These are phyloP conservation scores for Nomada lathburiana DNA, from an alignment of 2,888 invertebrate species.

Conservation along the genomic window DNA sequence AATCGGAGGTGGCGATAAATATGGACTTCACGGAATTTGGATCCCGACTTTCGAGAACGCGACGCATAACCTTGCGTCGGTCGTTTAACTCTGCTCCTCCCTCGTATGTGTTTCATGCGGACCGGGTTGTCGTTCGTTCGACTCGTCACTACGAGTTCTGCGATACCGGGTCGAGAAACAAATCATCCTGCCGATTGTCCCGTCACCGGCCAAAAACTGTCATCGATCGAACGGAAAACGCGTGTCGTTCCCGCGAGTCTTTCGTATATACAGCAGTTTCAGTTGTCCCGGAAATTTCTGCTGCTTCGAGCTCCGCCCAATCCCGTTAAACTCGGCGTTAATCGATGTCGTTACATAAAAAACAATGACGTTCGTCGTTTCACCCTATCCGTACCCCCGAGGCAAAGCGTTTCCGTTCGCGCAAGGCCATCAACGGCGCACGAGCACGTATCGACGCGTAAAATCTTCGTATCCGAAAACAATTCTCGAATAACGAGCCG, in stretches of 20 bases:
- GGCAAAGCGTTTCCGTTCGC: slow-evolving; percentile 18
- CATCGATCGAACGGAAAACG: slow-evolving; percentile 24
- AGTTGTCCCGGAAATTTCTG: slow-evolving; percentile 48
- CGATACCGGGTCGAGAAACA: slow-evolving; percentile 19
- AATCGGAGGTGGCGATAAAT: too few relatives aligned
- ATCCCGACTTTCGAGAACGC: too few relatives aligned
- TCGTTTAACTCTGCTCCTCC: too few relatives aligned
- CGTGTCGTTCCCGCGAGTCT: not conserved
- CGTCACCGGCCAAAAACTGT: not conserved
- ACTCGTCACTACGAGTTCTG: not conserved
- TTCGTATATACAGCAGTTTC: slow-evolving; percentile 7
- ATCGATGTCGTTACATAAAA: slow-evolving; percentile 59
- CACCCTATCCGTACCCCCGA: too few relatives aligned
- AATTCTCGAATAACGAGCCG: slow-evolving; percentile 56
- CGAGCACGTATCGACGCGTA: slow-evolving; percentile 47
- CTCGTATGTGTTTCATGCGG: too few relatives aligned
- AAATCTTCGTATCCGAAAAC: slow-evolving; percentile 57
- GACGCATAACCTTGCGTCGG: too few relatives aligned
- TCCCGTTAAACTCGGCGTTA: slow-evolving; percentile 38
- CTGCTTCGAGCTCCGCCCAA: slow-evolving; percentile 45
- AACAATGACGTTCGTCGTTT: slow-evolving; percentile 27
- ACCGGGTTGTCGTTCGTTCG: not conserved
- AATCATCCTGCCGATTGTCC: slow-evolving; percentile 3
- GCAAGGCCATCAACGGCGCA: slow-evolving; percentile 41
- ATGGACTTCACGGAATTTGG: too few relatives aligned